Conservation (phyloP, 2,888 invertebrate genomes). For the Cheilosia vernalis region DNA sequence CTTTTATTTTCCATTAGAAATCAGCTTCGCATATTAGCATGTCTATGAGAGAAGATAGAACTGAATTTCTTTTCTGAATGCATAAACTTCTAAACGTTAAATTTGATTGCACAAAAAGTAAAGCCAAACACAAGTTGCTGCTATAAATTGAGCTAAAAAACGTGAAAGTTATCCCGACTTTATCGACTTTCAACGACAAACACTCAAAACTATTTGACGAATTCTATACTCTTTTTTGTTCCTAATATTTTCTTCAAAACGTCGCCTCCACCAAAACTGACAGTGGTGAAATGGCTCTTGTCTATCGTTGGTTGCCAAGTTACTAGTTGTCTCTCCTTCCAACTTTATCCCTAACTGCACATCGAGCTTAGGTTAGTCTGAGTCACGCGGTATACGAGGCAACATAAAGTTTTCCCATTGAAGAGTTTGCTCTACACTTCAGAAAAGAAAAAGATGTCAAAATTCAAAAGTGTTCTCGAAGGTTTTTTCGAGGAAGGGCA, state of each 20-base stretch:
- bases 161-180: slow-evolving; percentile 41
- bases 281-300: slow-evolving; percentile 42
- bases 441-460: slow-evolving; percentile 21
- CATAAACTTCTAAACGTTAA: slow-evolving; percentile 15
- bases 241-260: slow-evolving; percentile 1
- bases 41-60: not conserved
- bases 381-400: slow-evolving; percentile 39
- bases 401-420: slow-evolving; percentile 61
- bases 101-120: not conserved
- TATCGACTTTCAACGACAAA: slow-evolving; percentile 53
- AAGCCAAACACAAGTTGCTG: slow-evolving; percentile 4
- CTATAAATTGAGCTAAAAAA: slow-evolving; percentile 36
- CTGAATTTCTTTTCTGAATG: not conserved
- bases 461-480: slow-evolving; percentile 42
- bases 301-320: slow-evolving; percentile 48
- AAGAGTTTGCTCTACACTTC: slow-evolving; percentile 25
- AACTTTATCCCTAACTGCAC: slow-evolving; percentile 58
- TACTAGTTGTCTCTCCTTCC: slow-evolving; percentile 41
- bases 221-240: slow-evolving; percentile 20
- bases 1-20: too few relatives aligned
- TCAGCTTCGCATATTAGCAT: too few relatives aligned
- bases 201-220: slow-evolving; percentile 44
- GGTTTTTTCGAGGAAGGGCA: slow-evolving; percentile 41
- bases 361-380: slow-evolving; percentile 49
- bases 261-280: slow-evolving; percentile 9